Conservation (phyloP, 2,888 invertebrate genomes). For the Falcaria lacertinaria region DNA sequence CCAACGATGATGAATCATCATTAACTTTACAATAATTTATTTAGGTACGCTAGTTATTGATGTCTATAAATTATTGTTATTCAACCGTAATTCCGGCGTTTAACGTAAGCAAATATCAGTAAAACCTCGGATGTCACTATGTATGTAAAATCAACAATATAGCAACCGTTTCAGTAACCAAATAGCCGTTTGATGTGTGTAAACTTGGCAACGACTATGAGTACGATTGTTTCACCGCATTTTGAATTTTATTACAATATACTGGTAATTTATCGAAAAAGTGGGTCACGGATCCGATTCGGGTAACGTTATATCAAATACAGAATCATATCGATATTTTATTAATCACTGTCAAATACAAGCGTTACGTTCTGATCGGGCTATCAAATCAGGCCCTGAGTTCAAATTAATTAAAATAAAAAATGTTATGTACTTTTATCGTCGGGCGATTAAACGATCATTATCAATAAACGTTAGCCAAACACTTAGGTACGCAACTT, state of each 20-base stretch:
- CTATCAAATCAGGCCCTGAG: background rate
- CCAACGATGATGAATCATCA: too few relatives aligned
- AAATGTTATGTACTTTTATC: background rate
- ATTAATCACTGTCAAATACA: constrained; percentile 2
- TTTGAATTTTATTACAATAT: constrained; percentile 22
- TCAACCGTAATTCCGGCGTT: background rate
- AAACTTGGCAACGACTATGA: constrained; percentile 39
- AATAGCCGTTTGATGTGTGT: constrained; percentile 32
- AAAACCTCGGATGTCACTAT: background rate
- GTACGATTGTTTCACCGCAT: constrained; percentile 14
- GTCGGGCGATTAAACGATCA: too few relatives aligned
- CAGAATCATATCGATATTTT: background rate
- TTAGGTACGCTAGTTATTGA: background rate
- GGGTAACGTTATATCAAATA: background rate
- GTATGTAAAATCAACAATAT: constrained; percentile 3
- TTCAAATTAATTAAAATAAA: background rate
- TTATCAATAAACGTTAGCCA: too few relatives aligned
- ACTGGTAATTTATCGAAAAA: constrained; percentile 37
- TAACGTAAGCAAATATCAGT: background rate
- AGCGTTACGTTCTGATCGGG: background rate
- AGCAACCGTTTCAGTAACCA: constrained; percentile 22
- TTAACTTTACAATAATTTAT: too few relatives aligned
- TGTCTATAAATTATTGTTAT: too few relatives aligned
- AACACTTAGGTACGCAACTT: too few relatives aligned
- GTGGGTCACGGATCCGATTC: constrained; percentile 27